These are phyloP conservation scores for Sternotherus odoratus DNA, from an alignment of 2,797 vertebrate genomes.

Conservation along the genomic window DNA sequence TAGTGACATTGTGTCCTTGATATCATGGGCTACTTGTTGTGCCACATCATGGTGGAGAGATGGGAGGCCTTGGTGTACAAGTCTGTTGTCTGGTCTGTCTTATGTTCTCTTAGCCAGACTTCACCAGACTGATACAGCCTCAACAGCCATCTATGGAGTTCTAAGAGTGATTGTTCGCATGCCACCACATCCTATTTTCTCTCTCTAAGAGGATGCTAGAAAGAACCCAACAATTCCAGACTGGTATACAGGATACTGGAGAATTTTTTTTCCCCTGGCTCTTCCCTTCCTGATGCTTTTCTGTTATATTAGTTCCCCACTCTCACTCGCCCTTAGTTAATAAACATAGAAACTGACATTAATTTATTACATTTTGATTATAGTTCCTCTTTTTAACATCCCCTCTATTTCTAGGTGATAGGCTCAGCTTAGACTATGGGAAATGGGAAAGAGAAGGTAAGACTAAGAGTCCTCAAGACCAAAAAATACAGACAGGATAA, in stretches of 20 bases:
- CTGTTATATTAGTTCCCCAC: background rate
- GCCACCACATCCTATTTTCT: background rate
- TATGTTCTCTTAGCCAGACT: background rate
- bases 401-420: background rate
- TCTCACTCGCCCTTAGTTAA: background rate
- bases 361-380: background rate
- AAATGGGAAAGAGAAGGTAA: background rate
- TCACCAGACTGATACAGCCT: background rate
- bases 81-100: background rate
- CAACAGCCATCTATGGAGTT: accelerated
- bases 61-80: background rate
- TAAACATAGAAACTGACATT: background rate
- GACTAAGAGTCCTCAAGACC: background rate
- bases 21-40: background rate
- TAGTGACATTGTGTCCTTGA: background rate
- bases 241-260: background rate
- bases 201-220: background rate
- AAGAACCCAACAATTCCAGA: background rate
- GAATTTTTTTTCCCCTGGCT: background rate
- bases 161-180: background rate
- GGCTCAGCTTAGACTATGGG: background rate
- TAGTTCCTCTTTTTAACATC: background rate
- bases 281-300: background rate
- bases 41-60: background rate
- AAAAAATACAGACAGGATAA: background rate